These are phyloP conservation scores for Passerina amoena DNA, from an alignment of 2,113 vertebrate genomes.

Conservation along the genomic window DNA sequence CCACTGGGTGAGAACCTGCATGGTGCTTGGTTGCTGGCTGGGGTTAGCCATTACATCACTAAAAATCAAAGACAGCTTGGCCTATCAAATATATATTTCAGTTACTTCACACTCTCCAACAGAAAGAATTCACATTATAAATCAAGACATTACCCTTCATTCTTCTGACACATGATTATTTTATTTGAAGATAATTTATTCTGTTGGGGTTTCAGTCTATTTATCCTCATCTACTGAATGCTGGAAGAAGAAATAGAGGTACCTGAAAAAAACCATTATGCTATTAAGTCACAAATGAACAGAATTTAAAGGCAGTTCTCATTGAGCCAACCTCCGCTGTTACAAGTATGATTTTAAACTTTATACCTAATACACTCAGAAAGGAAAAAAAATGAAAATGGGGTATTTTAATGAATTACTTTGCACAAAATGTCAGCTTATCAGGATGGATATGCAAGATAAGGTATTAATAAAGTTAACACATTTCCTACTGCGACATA, in stretches of 20 bases:
- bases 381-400: background rate
- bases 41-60: background rate
- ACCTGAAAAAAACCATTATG: background rate
- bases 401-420: background rate
- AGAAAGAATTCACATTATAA: slow-evolving; percentile 51
- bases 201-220: slow-evolving; percentile 50
- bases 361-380: background rate
- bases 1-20: no score
- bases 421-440: background rate
- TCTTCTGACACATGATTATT: slow-evolving; percentile 48
- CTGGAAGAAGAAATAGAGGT: slow-evolving; percentile 23
- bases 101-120: slow-evolving; percentile 33
- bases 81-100: slow-evolving; percentile 42
- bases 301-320: background rate
- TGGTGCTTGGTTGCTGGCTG: background rate
- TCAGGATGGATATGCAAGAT: background rate
- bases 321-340: background rate
- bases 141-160: slow-evolving; percentile 49
- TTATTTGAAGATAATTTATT: slow-evolving; percentile 30
- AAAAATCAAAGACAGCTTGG: slow-evolving; percentile 42
- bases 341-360: background rate
- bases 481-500: background rate
- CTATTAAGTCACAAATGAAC: background rate
- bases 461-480: slow-evolving; percentile 18
- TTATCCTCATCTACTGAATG: slow-evolving; percentile 15